Evolutionary conservation across 2,888 invertebrate species (phyloP), one percentile per base, ranked within the genome.

Genomic region (Pseudococcus longispinus): DNA sequence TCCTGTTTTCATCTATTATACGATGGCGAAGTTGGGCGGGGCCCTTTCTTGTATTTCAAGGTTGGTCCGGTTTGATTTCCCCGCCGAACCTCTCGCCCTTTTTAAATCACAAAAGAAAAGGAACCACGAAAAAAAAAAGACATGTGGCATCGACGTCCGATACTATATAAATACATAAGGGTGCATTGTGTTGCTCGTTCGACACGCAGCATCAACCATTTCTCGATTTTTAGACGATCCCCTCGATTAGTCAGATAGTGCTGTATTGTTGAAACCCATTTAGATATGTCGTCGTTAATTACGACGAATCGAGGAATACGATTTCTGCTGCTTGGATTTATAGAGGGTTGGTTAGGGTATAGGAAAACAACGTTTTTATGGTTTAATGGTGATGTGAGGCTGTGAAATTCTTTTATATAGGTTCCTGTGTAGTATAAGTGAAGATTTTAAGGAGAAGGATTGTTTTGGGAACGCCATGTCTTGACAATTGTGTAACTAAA

Each of bases 21-120:
- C 86, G 86, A 86, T 86, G 86, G 86, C 86, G 86, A 86, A 32
- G 77, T 86, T 77, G 77, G 86, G 86, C 77, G 77, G 86, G 77
- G 86, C 80, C 86, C 86, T 86, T 86, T 86, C 29, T 46, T 51
- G 80, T 80, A 86, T 80, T 77, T 86, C 86, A 86, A 86, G 77
- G 86, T 51, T 80, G 86, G 86, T 86, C 86, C 86, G 86, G 86
- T 86, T 86, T 51, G 32, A 77, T 74, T 26, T 86, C 80, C 80
- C 86, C 77, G 77, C 51, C 74, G 51, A 55, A 29, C 86, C 80
- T 37, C 77, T 86, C 80, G 37, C 80, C 86, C 77, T 42, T 85
- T 55, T 74, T 13, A 80, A 86, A 86, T 46, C 77, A 46, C 26
- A 86, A 74, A 86, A 86, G 65, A 85, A 86, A 77, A 46, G 80